A percentile compares a stretch with the other conserved stretches of the same genome.
Evolutionary conservation across 2,113 vertebrate species (phyloP).

Genomic region (Ciconia maguari): DNA sequence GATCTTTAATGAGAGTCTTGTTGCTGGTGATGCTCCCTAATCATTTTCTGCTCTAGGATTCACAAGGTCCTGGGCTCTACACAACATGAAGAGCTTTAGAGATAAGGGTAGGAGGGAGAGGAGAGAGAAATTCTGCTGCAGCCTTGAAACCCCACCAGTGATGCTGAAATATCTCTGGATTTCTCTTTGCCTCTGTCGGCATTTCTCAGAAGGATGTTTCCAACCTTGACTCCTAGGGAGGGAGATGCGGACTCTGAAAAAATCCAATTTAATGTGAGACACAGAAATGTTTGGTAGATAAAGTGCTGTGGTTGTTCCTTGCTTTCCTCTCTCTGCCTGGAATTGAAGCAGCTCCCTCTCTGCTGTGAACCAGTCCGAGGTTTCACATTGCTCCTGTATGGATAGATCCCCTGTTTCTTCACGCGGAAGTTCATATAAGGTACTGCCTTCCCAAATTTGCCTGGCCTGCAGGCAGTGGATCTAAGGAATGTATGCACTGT

Average conservation of each 20-base stretch:
- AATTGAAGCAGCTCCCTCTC: background rate
- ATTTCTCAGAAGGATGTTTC: slow-evolving; percentile 19
- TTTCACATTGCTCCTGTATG: background rate
- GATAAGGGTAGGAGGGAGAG: background rate
- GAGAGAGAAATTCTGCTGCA: background rate
- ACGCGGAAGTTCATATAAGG: background rate
- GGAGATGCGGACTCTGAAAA: background rate
- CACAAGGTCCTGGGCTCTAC: background rate
- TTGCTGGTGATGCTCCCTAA: background rate
- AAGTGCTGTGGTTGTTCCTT: background rate
- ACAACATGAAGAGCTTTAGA: background rate
- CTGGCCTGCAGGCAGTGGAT: background rate
- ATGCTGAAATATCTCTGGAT: background rate
- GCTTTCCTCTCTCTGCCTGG: background rate
- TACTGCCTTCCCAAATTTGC: background rate
- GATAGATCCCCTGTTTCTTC: background rate
- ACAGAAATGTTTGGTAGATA: background rate
- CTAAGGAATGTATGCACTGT: background rate
- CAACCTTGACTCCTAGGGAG: background rate
- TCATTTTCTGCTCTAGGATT: background rate
- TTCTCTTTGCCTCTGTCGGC: background rate
- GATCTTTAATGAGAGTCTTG: background rate
- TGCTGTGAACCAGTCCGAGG: background rate
- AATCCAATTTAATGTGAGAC: slow-evolving; percentile 3
- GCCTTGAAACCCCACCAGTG: background rate